Evolutionary conservation across 1,140 invertebrate genomes (phyloP).

Genomic region (Andrena cerasifolii): DNA sequence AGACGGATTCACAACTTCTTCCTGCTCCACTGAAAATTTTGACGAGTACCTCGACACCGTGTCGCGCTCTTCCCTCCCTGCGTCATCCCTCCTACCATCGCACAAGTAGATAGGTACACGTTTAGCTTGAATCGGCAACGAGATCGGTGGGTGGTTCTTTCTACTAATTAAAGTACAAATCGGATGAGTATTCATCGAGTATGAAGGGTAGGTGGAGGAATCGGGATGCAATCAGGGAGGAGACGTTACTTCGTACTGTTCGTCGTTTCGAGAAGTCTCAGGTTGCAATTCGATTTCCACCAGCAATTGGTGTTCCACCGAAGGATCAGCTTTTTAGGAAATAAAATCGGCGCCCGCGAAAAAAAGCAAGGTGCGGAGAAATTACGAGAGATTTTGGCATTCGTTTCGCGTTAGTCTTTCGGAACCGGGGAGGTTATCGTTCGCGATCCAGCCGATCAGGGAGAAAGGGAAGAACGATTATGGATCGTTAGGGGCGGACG

Average conservation of each 20-base stretch:
- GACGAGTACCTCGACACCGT: not conserved
- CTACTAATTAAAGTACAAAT: too few relatives aligned
- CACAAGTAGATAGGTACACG: too few relatives aligned
- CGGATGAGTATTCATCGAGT: too few relatives aligned
- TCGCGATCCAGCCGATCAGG: not conserved
- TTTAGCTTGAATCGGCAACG: too few relatives aligned
- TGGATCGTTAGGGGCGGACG: slow-evolving; percentile 46
- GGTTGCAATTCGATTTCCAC: too few relatives aligned
- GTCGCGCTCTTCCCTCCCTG: not conserved
- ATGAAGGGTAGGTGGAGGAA: too few relatives aligned
- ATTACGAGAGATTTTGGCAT: not conserved
- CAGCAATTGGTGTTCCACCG: not conserved
- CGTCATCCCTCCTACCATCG: too few relatives aligned
- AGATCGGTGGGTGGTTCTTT: too few relatives aligned
- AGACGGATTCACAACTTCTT: not conserved
- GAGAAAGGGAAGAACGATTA: slow-evolving; percentile 37
- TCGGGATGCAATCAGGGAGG: too few relatives aligned
- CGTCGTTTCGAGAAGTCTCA: too few relatives aligned
- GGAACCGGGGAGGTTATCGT: not conserved
- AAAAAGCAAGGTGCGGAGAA: too few relatives aligned
- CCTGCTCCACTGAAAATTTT: not conserved
- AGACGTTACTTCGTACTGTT: too few relatives aligned
- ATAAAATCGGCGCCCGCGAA: not conserved
- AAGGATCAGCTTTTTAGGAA: not conserved
- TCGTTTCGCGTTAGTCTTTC: slow-evolving; percentile 31